Evolutionary conservation across 30 jellyfish, hydroid and myxozoan genomes (phyloP).

Genomic region (Cassiopea andromeda): DNA sequence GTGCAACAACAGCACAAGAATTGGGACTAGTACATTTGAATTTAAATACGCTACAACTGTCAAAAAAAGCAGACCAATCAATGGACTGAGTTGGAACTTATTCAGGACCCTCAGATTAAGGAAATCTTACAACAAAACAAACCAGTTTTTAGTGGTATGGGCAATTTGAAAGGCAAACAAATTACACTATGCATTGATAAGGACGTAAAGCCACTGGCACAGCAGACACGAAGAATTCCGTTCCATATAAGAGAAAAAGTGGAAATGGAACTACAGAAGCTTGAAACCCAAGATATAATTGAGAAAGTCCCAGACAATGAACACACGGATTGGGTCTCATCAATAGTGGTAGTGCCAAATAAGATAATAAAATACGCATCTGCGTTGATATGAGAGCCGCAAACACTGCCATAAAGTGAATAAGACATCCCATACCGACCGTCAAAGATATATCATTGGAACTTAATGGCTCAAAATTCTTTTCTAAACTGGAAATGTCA

Average conservation of each 20-base stretch:
- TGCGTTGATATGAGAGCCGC: constrained; percentile 62
- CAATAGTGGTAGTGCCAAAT: constrained; percentile 31
- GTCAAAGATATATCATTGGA: constrained; percentile 39
- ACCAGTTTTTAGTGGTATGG: constrained; percentile 28
- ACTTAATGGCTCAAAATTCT: constrained; percentile 32
- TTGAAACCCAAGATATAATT: constrained; percentile 40
- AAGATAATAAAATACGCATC: constrained; percentile 1
- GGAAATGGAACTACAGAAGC: constrained; percentile 23
- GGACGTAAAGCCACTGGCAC: constrained; percentile 52
- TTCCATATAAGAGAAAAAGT: constrained; percentile 44
- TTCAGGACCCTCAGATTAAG: constrained; percentile 17
- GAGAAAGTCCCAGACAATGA: constrained; percentile 53
- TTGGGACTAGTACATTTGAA: constrained; percentile 24
- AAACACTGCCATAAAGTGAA: constrained; percentile 30
- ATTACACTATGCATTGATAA: constrained; percentile 16
- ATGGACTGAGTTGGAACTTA: constrained; percentile 1
- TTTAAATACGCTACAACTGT: neutral
- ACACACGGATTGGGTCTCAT: constrained; percentile 50
- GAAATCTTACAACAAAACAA: constrained; percentile 20
- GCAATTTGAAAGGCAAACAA: constrained; percentile 32
- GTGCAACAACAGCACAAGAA: constrained; percentile 43
- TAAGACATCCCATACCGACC: constrained; percentile 31
- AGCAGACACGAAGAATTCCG: constrained; percentile 44
- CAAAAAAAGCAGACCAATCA: constrained; percentile 30
- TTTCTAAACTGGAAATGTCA: constrained; percentile 12